Base-by-base conservation (phyloP, 2,113 vertebrate species). In the Muntiacus reevesi region DNA sequence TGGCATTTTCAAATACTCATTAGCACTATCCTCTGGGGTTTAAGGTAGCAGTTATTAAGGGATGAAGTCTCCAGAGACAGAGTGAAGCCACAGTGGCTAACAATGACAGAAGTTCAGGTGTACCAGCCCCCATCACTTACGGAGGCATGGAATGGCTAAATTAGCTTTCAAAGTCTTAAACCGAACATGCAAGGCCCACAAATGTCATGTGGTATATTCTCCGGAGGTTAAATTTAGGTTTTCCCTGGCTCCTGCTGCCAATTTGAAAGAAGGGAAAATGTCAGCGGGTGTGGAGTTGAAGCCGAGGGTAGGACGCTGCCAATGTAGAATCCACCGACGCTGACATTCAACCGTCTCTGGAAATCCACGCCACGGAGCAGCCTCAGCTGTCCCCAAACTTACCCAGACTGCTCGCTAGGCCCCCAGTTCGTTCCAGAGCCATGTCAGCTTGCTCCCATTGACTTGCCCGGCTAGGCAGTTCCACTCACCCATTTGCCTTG, bases 141-240 rank as follows among this genome's bases (percentile, higher is more conserved):
- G n/a, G 96, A 98, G 98, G 97, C 94, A 97, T 89, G 87, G 91
- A 98, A 96, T 94, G 95, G 98, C 98, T 99, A 99, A 99, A 99
- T 99, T 99, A 99, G 98, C 98, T 99, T 98, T 99, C 99, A 98
- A 98, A 99, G 98, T 97, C 98, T 98, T 98, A 98, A 98, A 96
- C 97, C 62, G 98, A 98, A 98, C 98, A 98, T 98, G 98, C 96
- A 98, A 98, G 98, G 94, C 98, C 98, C 98, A 97, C 97, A 96
- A 93, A 97, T 98, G 98, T 98, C 99, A 98, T 98, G 95, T 98
- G 98, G 98, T 97, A 97, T 98, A 99, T 98, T 97, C 99, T 98
- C 98, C 55, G 93, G 98, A 98, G 99, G 98, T 99, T 99, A 99
- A 98, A 99, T 99, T 99, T 99, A 98, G 98, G 98, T 98, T 97